Conservation (phyloP, 1,140 invertebrate species). For the Trinorchestia longiramus region DNA sequence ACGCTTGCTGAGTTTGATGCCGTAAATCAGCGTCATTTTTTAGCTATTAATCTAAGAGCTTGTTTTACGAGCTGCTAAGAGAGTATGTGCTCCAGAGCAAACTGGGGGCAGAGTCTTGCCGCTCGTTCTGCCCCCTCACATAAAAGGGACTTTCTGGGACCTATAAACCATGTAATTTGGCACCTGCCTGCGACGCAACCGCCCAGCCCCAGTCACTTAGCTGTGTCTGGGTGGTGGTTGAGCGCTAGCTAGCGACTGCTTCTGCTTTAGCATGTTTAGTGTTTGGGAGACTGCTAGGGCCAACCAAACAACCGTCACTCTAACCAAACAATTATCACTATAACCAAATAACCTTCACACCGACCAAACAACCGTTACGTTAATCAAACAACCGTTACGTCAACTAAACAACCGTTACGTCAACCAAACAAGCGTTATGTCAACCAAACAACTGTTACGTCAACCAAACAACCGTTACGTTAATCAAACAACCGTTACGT, state of each 20-base stretch:
- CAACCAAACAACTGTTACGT: background rate
- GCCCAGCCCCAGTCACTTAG: conserved; percentile 13
- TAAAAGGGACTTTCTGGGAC: conserved; percentile 46
- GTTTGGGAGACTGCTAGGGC: background rate
- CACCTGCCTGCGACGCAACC: conserved; percentile 23
- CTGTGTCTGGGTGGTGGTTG: background rate
- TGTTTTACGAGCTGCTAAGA: conserved; percentile 55
- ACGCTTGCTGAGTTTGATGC: conserved; percentile 2
- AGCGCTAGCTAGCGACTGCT: background rate
- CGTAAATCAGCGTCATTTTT: conserved; percentile 51
- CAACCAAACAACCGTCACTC: background rate
- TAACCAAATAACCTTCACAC: no score
- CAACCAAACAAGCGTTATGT: background rate
- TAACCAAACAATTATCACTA: no score
- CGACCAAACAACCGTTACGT: no score
- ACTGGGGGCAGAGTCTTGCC: conserved; percentile 50
- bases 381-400: no score
- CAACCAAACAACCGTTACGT: background rate
- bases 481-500: background rate
- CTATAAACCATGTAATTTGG: conserved; percentile 51
- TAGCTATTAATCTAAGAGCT: conserved; percentile 54
- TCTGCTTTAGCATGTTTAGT: background rate
- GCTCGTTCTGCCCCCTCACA: conserved; percentile 49
- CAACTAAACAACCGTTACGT: background rate
- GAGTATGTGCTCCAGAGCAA: conserved; percentile 50